Evolutionary conservation across 2,113 vertebrate genomes (phyloP).

Genomic region (Erythrocebus patas): DNA sequence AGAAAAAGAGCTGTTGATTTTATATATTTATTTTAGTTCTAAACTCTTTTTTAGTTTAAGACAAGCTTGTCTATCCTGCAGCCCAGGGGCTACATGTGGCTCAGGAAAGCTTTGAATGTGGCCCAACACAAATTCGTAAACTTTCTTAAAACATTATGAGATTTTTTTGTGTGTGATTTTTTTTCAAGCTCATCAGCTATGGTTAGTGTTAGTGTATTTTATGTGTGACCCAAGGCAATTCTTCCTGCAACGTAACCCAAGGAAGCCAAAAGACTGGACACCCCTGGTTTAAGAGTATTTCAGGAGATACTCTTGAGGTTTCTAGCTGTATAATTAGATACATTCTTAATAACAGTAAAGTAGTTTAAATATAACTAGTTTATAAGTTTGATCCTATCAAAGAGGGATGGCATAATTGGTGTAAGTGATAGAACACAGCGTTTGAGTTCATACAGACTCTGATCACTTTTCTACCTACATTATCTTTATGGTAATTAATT

Average conservation of each 20-base stretch:
- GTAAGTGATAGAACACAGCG: neutral
- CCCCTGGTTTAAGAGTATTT: neutral
- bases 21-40: neutral
- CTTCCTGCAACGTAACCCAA: too few species aligned
- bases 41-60: neutral
- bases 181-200: too few species aligned
- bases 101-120: too few species aligned
- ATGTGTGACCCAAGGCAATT: too few species aligned
- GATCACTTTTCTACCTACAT: neutral
- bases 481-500: neutral
- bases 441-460: neutral
- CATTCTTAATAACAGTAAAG: neutral
- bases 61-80: too few species aligned
- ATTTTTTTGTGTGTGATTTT: too few species aligned
- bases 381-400: conserved; percentile 1
- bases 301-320: neutral
- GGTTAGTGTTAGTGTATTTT: too few species aligned
- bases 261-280: too few species aligned
- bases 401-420: neutral
- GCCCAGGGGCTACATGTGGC: too few species aligned
- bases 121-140: too few species aligned
- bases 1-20: neutral
- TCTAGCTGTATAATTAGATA: neutral
- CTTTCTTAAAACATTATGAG: too few species aligned
- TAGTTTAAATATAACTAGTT: neutral